Evolutionary conservation across 2,888 invertebrate genomes (phyloP).

Genomic region (Pyrochroa serraticornis): DNA sequence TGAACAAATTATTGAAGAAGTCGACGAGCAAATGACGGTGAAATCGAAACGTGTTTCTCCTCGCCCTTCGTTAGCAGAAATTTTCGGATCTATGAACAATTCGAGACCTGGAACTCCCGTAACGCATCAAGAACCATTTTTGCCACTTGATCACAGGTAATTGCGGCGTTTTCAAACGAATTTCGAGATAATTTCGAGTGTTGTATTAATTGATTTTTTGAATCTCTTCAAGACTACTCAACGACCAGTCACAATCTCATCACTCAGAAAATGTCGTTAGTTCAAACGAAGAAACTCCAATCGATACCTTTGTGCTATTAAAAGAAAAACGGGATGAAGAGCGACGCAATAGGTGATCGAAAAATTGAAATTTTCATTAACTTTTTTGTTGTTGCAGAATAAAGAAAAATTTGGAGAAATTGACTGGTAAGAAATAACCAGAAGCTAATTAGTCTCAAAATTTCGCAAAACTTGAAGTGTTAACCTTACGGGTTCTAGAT

Average conservation of each 20-base stretch:
- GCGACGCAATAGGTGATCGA: slow-evolving; percentile 48
- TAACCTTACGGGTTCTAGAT: no score
- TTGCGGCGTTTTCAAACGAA: slow-evolving; percentile 48
- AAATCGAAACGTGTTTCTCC: slow-evolving; percentile 66
- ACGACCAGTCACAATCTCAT: no score
- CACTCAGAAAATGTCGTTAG: no score
- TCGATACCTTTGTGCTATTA: slow-evolving; percentile 66
- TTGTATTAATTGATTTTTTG: no score
- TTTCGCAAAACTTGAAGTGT: no score
- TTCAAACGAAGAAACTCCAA: slow-evolving; percentile 32
- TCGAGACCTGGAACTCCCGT: slow-evolving; percentile 45
- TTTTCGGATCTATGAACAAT: slow-evolving; percentile 65
- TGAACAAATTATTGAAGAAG: slow-evolving; percentile 76
- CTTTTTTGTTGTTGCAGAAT: slow-evolving; percentile 41
- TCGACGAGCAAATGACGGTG: slow-evolving; percentile 82
- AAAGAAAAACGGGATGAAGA: slow-evolving; percentile 72
- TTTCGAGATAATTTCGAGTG: slow-evolving; percentile 15
- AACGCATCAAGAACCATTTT: slow-evolving; percentile 59
- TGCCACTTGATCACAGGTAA: slow-evolving; percentile 29
- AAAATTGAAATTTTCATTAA: no score
- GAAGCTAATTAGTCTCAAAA: no score
- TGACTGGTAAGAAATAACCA: not conserved
- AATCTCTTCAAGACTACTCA: slow-evolving; percentile 31
- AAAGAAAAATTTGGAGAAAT: slow-evolving; percentile 1
- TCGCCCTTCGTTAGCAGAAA: slow-evolving; percentile 59